Conservation (phyloP, 2,888 invertebrate species). For the Emesis furor region DNA sequence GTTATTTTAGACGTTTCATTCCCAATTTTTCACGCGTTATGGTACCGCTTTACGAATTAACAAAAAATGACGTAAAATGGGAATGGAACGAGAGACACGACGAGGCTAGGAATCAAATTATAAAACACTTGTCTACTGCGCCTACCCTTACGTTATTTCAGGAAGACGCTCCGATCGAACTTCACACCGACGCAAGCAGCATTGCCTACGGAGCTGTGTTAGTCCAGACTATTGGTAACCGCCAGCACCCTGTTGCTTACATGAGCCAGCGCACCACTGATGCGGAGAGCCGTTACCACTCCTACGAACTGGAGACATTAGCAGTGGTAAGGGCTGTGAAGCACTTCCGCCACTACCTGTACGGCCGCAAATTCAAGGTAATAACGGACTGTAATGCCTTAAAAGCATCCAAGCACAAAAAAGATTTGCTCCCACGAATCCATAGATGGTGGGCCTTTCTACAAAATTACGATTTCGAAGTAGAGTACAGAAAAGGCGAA, state of each 20-base stretch:
- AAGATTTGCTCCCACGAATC: constrained; percentile 74
- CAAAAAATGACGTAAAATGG: constrained; percentile 40
- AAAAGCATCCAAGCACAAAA: constrained; percentile 76
- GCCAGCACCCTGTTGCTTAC: constrained; percentile 37
- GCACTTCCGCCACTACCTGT: constrained; percentile 76
- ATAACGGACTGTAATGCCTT: constrained; percentile 76
- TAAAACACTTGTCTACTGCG: constrained; percentile 48
- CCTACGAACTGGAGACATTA: constrained; percentile 36
- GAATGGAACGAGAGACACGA: constrained; percentile 68
- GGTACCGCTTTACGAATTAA: constrained; percentile 56
- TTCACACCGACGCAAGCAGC: constrained; percentile 73
- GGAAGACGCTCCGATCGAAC: constrained; percentile 49
- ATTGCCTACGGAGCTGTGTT: constrained; percentile 69
- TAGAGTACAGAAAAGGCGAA: constrained; percentile 68
- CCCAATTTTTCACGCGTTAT: constrained; percentile 50
- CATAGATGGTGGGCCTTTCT: constrained; percentile 78
- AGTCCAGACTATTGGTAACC: constrained; percentile 40
- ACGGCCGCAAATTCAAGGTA: constrained; percentile 67
- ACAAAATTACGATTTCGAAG: constrained; percentile 72
- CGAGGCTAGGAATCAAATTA: constrained; percentile 52
- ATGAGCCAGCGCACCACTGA: constrained; percentile 47
- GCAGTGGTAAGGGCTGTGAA: constrained; percentile 69
- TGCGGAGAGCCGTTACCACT: constrained; percentile 54
- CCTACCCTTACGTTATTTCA: constrained; percentile 65
- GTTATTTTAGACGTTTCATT: constrained; percentile 58